Evolutionary conservation across 2,888 invertebrate genomes (phyloP).

Genomic region (Drymonia ruficornis): DNA sequence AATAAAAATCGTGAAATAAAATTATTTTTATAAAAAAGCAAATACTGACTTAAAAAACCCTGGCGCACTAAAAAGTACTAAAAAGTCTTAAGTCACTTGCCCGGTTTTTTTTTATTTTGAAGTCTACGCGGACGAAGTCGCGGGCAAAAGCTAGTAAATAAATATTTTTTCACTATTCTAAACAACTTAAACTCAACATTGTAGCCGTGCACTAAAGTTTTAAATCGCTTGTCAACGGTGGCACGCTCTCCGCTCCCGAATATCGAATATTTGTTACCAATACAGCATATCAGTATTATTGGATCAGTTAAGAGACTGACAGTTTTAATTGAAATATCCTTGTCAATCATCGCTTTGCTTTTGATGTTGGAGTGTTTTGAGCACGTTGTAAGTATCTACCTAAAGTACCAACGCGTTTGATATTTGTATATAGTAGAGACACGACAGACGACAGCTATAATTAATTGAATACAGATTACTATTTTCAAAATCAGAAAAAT

Average conservation of each 20-base stretch:
- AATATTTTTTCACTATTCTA: conserved; percentile 1
- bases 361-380: conserved; percentile 11
- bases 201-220: background rate
- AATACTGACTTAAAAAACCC: too few species aligned
- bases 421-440: too few species aligned
- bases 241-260: conserved; percentile 41
- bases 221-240: background rate
- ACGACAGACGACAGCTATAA: too few species aligned
- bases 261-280: conserved; percentile 62
- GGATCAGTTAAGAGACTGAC: conserved; percentile 65
- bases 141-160: too few species aligned
- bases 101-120: too few species aligned
- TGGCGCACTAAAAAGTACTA: too few species aligned
- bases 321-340: conserved; percentile 61
- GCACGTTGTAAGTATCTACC: background rate
- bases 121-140: too few species aligned
- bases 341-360: conserved; percentile 42
- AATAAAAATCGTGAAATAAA: too few species aligned
- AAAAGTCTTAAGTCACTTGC: too few species aligned
- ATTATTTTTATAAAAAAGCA: too few species aligned
- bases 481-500: too few species aligned
- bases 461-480: too few species aligned
- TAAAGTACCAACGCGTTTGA: background rate
- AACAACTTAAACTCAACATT: background rate
- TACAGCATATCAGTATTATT: conserved; percentile 56